phyloP scores from a whole-genome alignment of 2,888 invertebrate species.

The Andrena bicolor region DNA sequence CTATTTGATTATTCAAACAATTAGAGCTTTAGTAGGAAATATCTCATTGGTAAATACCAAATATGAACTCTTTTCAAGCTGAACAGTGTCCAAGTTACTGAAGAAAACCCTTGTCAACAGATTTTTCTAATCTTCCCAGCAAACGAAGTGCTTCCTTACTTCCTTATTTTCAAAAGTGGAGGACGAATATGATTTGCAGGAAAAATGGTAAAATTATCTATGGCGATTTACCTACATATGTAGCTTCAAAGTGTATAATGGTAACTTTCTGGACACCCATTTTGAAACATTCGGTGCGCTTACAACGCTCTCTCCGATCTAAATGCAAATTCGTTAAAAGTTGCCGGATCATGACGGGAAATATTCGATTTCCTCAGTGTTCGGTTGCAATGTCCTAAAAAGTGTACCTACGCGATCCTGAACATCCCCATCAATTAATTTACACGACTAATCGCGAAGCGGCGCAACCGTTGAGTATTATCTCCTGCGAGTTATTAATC shows the following conservation, averaged over 20 bases:
- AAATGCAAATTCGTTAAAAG: neutral
- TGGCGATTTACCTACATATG: too few relatives aligned
- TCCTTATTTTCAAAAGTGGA: too few relatives aligned
- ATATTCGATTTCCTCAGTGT: neutral
- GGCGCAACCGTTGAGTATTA: conserved; percentile 2
- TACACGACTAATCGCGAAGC: neutral
- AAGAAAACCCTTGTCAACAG: too few relatives aligned
- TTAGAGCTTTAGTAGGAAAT: too few relatives aligned
- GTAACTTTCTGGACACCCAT: neutral
- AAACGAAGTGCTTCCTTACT: too few relatives aligned
- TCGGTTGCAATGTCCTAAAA: neutral
- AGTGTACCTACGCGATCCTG: neutral
- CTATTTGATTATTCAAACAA: too few relatives aligned
- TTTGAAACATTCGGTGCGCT: neutral
- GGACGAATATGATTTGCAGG: too few relatives aligned
- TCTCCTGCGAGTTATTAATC: neutral
- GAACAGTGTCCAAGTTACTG: too few relatives aligned
- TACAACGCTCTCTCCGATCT: neutral
- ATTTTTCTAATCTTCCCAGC: too few relatives aligned
- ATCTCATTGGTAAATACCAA: too few relatives aligned
- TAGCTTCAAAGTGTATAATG: neutral
- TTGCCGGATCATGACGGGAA: neutral
- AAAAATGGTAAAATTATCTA: too few relatives aligned
- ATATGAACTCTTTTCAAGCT: too few relatives aligned
- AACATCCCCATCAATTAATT: neutral